phyloP scores from a whole-genome alignment of 2,888 invertebrate genomes.

The Drosophila neonasuta region DNA sequence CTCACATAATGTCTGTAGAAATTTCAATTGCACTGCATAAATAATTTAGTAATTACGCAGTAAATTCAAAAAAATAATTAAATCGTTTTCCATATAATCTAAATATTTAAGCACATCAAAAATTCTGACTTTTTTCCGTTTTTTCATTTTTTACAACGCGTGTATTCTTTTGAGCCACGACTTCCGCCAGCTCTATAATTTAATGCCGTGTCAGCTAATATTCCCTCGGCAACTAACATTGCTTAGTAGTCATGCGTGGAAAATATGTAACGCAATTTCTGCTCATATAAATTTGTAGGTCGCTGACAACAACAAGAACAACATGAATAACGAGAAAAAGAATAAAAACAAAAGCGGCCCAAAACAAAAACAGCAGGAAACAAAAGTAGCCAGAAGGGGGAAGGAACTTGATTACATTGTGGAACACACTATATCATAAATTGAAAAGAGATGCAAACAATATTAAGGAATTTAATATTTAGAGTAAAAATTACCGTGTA shows the following conservation, averaged over 20 bases:
- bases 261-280: constrained; percentile 30
- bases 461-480: constrained; percentile 10
- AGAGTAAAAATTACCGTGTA: background rate
- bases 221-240: constrained; percentile 16
- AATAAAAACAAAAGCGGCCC: background rate
- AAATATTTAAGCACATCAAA: too few species aligned
- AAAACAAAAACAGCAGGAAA: constrained; percentile 6
- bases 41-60: too few species aligned
- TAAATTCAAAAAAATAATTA: too few species aligned
- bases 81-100: too few species aligned
- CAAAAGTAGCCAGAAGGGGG: constrained; percentile 18
- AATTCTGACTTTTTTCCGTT: too few species aligned
- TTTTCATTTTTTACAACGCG: too few species aligned
- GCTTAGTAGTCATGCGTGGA: constrained; percentile 5
- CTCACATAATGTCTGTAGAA: too few species aligned
- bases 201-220: constrained; percentile 10
- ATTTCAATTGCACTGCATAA: too few species aligned
- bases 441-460: constrained; percentile 4
- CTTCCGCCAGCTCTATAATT: too few species aligned
- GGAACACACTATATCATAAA: constrained; percentile 23
- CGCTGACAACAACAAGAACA: constrained; percentile 8
- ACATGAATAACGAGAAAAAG: background rate
- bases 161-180: too few species aligned
- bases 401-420: constrained; percentile 27
- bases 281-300: constrained; percentile 48